A percentile compares a stretch with the other conserved stretches of the same genome.
These are phyloP conservation scores for Aquatica leii DNA, from an alignment of 2,888 invertebrate species.

Conservation along the genomic window DNA sequence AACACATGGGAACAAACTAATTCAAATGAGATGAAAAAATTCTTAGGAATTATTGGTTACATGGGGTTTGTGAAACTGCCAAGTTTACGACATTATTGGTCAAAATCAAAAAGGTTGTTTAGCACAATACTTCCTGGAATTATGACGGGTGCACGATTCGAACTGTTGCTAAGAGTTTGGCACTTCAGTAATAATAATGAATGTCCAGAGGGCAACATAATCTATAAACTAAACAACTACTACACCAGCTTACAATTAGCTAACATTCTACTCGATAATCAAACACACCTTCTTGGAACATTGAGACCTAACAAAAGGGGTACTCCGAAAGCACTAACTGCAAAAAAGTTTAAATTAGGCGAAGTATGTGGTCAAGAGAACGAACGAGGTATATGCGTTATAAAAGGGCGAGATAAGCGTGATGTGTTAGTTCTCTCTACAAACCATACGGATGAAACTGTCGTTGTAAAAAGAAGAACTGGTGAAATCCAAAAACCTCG, in stretches of 20 bases:
- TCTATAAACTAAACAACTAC: not conserved
- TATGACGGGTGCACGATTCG: no score
- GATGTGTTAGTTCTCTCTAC: slow-evolving; percentile 4
- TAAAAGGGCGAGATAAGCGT: not conserved
- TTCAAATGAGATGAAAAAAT: slow-evolving; percentile 4
- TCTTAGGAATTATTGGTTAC: slow-evolving; percentile 1
- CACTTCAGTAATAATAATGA: slow-evolving; percentile 3
- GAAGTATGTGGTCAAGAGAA: slow-evolving; percentile 3
- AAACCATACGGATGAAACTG: slow-evolving; percentile 2
- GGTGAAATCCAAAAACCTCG: slow-evolving; percentile 12
- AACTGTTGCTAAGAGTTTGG: not conserved
- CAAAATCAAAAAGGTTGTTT: not conserved
- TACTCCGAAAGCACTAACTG: not conserved
- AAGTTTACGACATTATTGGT: not conserved
- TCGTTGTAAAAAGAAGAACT: slow-evolving; percentile 8
- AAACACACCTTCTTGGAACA: not conserved
- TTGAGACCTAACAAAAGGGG: not conserved
- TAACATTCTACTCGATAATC: no score
- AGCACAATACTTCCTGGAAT: no score
- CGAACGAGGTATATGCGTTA: slow-evolving; percentile 5
- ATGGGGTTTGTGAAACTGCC: not conserved
- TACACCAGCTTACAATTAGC: no score
- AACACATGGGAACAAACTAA: no score
- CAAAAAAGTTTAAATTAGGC: slow-evolving; percentile 1
- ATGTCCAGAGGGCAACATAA: not conserved